Base-by-base conservation (phyloP, 2,797 vertebrate species). In the Poeciliopsis turneri region DNA sequence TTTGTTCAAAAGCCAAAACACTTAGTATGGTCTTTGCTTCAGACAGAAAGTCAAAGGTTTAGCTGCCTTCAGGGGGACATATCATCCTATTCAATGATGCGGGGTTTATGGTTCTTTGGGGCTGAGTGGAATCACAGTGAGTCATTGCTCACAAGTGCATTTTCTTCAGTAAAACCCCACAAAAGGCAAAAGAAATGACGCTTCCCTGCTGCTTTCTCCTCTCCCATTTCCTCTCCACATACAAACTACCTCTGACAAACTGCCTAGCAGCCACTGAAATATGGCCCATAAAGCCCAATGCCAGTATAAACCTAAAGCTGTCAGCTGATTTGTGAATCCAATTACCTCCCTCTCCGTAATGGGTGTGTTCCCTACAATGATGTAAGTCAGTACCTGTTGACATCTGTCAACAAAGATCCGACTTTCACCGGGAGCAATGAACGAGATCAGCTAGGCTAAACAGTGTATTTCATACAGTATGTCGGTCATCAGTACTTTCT, bases 251-350 rank as follows among this genome's bases (percentile, higher is more conserved):
- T 80, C 78, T 91, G 93, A 95, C 89, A 91, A 86, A 90, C 82
- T 88, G 78, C 83, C 84, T 83, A 90, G 85, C 86, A 80, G 69
- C 75, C 57, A 71, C 79, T 94, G 92, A 94, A 91, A 94, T 94
- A 95, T 88, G 75, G 84, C 86, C 92, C 86, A 93, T 94, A 88
- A 94, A 94, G 77, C 88, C 78, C 92, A 86, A 78, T 83, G 82
- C 84, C 87, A 86, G 91, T 72, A 92, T 94, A 94, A 95, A 96
- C 89, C 91, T 87, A 88, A 84, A 93, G 86, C 86, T 84, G 87
- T 92, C 90, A 87, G 84, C 91, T 94, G 95, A 95, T 96, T 96
- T 96, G 94, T 95, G 93, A 94, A 95, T 96, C 92, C 94, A 95
- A 96, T 96, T 96, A 96, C 92, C 89, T 92, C 78, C 78, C 77